Evolutionary conservation across 1,140 invertebrate species (phyloP), one percentile per base, ranked within the genome.

Genomic region (Paramacrobiotus metropolitanus): DNA sequence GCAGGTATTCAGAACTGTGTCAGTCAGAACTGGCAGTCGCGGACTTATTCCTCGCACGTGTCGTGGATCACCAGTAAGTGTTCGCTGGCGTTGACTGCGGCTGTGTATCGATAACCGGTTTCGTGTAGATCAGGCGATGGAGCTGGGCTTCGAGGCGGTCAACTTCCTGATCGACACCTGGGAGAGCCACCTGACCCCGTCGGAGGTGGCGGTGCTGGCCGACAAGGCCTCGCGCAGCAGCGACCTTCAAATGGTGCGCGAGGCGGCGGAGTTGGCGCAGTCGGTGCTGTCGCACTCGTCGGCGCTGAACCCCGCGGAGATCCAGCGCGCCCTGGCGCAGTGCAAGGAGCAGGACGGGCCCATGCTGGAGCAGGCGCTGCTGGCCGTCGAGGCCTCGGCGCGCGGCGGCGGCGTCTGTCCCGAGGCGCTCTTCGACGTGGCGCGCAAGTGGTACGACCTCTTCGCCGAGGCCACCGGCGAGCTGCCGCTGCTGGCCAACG

Each of bases 61-160:
- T 92, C 90, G 1, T 98, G 93, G 94, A 95, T 98, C 61, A 86
- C 89, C n/a, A n/a, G n/a, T n/a, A n/a, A n/a, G n/a, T n/a, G n/a
- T n/a, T n/a, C n/a, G n/a, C n/a, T n/a, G n/a, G n/a, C n/a, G n/a
- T n/a, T n/a, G n/a, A n/a, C n/a, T n/a, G n/a, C n/a, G n/a, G n/a
- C n/a, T n/a, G n/a, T n/a, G n/a, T n/a, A n/a, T n/a, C n/a, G n/a
- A n/a, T n/a, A n/a, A n/a, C n/a, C n/a, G n/a, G n/a, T n/a, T n/a
- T n/a, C n/a, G n/a, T n/a, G n/a, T n/a, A 65, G 85, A 85, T n/a
- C 93, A 97, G 79, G 91, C 92, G 1, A 90, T 93, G 82, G 94
- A 99, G 72, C 95, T 99, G 59, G 94, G 94, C 18, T 86, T 86
- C 29, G 83, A 85, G 18, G 92, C 93, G 0, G 91, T 97, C 59